phyloP scores from a whole-genome alignment of 2,797 vertebrate genomes.

The Dermochelys coriacea region DNA sequence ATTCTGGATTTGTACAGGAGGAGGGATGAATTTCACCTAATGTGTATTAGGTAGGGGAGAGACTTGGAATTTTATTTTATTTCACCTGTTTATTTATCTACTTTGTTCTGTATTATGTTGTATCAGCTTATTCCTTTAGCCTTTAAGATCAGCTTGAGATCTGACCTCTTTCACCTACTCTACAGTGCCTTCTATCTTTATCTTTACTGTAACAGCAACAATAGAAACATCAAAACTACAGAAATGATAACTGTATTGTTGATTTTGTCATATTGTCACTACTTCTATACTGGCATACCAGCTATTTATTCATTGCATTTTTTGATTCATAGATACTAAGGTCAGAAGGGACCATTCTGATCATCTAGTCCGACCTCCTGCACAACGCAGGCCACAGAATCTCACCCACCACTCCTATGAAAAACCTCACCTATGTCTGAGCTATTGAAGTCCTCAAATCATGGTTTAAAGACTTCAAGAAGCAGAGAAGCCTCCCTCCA shows the following conservation, averaged over 20 bases:
- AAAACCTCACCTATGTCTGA: no score
- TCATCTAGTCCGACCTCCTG: no score
- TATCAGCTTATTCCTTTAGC: neutral
- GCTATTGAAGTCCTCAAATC: no score
- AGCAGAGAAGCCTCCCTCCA: no score
- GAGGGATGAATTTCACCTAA: neutral
- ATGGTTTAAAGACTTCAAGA: no score
- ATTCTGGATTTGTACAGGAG: neutral
- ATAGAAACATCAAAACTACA: neutral
- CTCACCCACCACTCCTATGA: no score
- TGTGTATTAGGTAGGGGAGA: neutral
- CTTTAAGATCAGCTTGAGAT: neutral
- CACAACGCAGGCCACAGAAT: no score
- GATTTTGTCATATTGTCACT: neutral
- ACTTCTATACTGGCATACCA: neutral
- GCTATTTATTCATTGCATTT: neutral
- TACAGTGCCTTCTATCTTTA: neutral
- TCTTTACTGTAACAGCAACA: neutral
- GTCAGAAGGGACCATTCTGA: no score
- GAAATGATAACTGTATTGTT: neutral
- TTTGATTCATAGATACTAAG: no score
- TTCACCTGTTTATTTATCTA: neutral
- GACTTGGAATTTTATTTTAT: neutral
- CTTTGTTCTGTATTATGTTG: neutral
- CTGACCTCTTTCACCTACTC: neutral